Evolutionary conservation across 2,797 vertebrate genomes (phyloP), one percentile per base, ranked within the genome.

Genomic region (Bucorvus abyssinicus): DNA sequence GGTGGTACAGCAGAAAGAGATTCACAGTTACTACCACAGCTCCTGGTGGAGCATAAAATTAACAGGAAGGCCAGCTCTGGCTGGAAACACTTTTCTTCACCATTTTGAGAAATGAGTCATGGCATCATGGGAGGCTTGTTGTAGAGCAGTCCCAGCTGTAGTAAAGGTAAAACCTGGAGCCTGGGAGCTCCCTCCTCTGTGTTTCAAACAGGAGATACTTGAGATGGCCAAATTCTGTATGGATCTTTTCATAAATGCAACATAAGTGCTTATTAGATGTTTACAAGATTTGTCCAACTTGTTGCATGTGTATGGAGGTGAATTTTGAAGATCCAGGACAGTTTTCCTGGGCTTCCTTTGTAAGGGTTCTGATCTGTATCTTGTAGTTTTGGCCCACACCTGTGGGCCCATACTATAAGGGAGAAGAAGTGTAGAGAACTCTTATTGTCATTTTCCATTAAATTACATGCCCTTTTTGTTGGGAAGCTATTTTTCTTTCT

Each of bases 361-460:
- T 44, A 30, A 74, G 19, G 3, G 5, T 65, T 53, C 34, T 49
- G 18, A 45, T 64, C n/a, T 69, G 5, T 49, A 6, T 67, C 18
- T 87, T 80, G 49, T 55, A 57, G 14, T 5, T 88, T 59, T 78
- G 42, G 6, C 14, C n/a, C 38, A 14, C 23, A 20, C 2, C 19
- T 68, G 2, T 55, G 7, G 2, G 8, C 36, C 14, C 1, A 0
- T 47, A 27, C 22, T 65, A 6, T 55, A 40, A 49, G 16, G 10
- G 79, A 64, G 14, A 70, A 89, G n/a, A 15, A 2, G 87, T 49
- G 32, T 47, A 90, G 78, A 75, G 71, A 93, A 81, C 9, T 77
- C 82, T 45, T 56, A 4, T 53, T 15, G 56, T 52, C 12, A 65
- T 94, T 95, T 94, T 95, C 34, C 59, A 74, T 90, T 94, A 95